phyloP scores from a whole-genome alignment of 2,888 invertebrate species.

The Lasioglossum villosulum region DNA sequence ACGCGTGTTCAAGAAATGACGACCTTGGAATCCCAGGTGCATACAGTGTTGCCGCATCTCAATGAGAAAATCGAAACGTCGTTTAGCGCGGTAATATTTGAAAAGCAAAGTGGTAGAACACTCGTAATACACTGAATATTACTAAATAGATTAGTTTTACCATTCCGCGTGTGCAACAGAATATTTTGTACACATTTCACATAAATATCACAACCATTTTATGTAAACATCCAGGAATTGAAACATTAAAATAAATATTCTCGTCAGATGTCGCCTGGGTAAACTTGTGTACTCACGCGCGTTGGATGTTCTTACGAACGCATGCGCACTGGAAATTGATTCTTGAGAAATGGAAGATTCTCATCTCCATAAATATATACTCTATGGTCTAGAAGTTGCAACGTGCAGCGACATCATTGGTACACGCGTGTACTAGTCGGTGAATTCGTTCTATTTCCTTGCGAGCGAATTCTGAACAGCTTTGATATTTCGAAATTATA shows the following conservation, averaged over 20 bases:
- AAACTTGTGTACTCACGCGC: not conserved
- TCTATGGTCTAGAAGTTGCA: not conserved
- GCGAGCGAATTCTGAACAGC: slow-evolving; percentile 1
- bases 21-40: not conserved
- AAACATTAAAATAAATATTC: not conserved
- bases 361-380: not conserved
- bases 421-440: not conserved
- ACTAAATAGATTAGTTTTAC: not conserved
- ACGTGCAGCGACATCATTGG: slow-evolving; percentile 26
- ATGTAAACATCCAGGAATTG: not conserved
- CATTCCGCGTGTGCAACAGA: not conserved
- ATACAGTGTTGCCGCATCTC: not conserved
- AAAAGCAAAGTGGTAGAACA: not conserved
- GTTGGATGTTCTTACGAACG: not conserved
- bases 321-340: not conserved
- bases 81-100: not conserved
- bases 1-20: not conserved
- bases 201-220: not conserved
- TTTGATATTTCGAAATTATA: not conserved
- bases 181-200: not conserved
- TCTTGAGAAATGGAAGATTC: not conserved
- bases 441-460: not conserved
- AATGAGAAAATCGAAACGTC: not conserved
- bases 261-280: not conserved
- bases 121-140: not conserved